A percentile compares a stretch with the other conserved stretches of the same genome.
These are phyloP conservation scores for Lamellibrachia satsuma DNA, from an alignment of 2,888 invertebrate species.

Conservation along the genomic window DNA sequence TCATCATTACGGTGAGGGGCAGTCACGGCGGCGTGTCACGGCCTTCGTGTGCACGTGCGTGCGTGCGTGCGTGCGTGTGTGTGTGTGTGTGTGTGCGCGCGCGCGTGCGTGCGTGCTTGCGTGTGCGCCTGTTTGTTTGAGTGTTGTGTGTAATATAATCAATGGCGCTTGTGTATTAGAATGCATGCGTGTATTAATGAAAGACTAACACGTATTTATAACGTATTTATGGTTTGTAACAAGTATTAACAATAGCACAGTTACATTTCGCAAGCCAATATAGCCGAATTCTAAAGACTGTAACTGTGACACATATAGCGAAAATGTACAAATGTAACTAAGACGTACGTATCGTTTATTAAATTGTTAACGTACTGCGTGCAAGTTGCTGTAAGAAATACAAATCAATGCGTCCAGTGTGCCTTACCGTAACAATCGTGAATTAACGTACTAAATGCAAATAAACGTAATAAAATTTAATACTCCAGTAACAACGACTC, in stretches of 20 bases:
- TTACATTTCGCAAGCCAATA: no score
- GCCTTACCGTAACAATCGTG: background rate
- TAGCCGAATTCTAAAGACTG: no score
- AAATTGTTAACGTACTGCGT: no score
- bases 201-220: no score
- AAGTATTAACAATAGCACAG: no score
- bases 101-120: slow-evolving; percentile 17
- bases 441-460: background rate
- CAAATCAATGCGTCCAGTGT: no score
- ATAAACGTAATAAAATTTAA: background rate
- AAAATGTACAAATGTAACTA: no score
- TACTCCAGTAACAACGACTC: background rate
- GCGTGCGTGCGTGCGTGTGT: background rate
- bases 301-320: no score
- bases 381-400: no score
- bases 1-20: slow-evolving; percentile 50
- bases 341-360: no score
- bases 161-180: background rate
- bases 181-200: background rate
- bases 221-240: no score
- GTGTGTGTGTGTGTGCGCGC: slow-evolving; percentile 27
- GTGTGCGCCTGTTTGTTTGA: background rate
- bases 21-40: no score
- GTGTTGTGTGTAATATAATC: background rate
- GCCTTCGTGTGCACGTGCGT: background rate